Percentiles rank a stretch among this genome's conserved stretches.
phyloP scores from a whole-genome alignment of 2,113 vertebrate species.

The Tupaia chinensis region DNA sequence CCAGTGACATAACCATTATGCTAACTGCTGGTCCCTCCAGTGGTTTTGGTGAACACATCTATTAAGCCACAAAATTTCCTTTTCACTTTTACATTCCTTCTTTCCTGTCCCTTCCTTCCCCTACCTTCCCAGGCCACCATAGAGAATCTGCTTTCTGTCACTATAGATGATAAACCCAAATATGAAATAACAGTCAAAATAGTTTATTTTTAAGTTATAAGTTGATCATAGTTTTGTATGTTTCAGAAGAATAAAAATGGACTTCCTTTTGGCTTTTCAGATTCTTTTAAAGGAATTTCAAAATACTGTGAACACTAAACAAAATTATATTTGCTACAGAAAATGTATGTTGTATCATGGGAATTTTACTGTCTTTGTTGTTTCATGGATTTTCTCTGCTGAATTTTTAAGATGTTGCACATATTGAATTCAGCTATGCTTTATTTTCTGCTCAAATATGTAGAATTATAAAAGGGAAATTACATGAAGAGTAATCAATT shows the following conservation, averaged over 20 bases:
- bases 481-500: constrained; percentile 67
- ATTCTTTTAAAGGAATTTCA: constrained; percentile 66
- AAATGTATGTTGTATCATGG: constrained; percentile 5
- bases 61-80: background rate
- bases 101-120: background rate
- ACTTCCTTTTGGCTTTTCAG: constrained; percentile 6
- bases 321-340: constrained; percentile 65
- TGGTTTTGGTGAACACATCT: background rate
- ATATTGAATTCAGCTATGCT: constrained; percentile 76
- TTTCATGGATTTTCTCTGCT: constrained; percentile 64
- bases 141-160: background rate
- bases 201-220: constrained; percentile 7
- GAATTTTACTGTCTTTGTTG: constrained; percentile 65
- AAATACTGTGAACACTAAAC: constrained; percentile 52
- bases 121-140: background rate
- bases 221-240: background rate
- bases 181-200: background rate
- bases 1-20: no score
- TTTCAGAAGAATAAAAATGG: constrained; percentile 22
- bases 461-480: constrained; percentile 72
- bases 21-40: no score
- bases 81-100: background rate
- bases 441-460: constrained; percentile 66
- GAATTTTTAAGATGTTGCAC: constrained; percentile 71
- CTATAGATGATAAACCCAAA: background rate